Evolutionary conservation across 2,113 vertebrate species (phyloP).

Genomic region (Dolichotis patagonum): DNA sequence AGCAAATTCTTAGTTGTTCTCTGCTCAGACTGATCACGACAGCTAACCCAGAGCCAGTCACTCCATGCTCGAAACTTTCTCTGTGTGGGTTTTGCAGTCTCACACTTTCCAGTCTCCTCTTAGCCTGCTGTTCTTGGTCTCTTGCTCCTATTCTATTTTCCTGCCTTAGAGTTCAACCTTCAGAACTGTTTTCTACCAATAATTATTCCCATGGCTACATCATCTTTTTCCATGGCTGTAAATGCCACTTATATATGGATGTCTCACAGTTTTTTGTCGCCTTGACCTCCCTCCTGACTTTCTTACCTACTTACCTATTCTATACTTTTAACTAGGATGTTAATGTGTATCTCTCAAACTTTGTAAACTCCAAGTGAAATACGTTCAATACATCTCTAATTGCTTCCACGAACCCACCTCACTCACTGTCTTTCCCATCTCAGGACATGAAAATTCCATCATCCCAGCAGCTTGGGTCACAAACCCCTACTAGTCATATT

Average conservation of each 20-base stretch:
- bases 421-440: neutral
- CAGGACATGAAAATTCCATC: neutral
- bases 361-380: neutral
- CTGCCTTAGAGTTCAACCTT: neutral
- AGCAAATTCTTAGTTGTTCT: neutral
- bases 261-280: neutral
- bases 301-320: neutral
- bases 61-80: neutral
- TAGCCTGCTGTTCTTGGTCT: neutral
- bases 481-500: neutral
- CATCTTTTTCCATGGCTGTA: neutral
- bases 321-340: neutral
- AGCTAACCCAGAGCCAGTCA: neutral
- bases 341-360: neutral
- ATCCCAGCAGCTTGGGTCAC: neutral
- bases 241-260: neutral
- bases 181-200: neutral
- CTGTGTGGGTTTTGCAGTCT: neutral
- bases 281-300: neutral
- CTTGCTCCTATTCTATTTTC: neutral
- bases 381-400: neutral
- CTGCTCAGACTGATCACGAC: neutral
- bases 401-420: neutral
- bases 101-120: neutral
- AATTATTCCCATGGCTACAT: neutral